Base-by-base conservation (phyloP, 2,888 invertebrate species). In the Idaea aversata region DNA sequence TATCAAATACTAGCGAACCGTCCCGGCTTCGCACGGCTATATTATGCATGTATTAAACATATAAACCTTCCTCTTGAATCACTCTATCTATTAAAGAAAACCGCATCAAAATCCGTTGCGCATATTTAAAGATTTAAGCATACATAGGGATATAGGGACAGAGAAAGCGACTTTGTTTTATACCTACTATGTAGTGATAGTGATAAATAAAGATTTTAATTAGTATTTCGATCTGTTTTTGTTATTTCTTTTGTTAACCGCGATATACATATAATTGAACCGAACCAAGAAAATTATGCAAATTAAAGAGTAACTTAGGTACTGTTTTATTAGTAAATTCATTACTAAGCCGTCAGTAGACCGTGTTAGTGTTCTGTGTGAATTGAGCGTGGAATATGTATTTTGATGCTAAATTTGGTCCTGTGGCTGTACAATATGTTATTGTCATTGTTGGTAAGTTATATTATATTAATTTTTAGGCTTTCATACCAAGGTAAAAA, bases 371-470 rank as follows among this genome's bases (percentile, higher is more conserved):
- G 61, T 61, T 15, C n/a, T 15, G 16, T 35, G 36, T 35, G 61
- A n/a, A 61, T 61, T n/a, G 60, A 7, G 34, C 15, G 36, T 36
- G 47, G 47, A 62, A 62, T 47, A 47, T 47, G 47, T 47, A 47
- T 47, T 47, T 47, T 47, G 47, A 47, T 13, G 47, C 13, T 13
- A 47, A 47, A 47, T 47, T 47, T 47, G 47, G 47, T 47, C 47
- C 47, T 7, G 47, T 47, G 13, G 6, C 10, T 47, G 47, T 47
- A 57, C 57, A 57, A 6, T 58, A 47, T 34, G 34, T 58, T 15
- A 58, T 58, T 58, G 58, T 58, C 5, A 58, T 58, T 15, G 58
- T 58, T 0, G 58, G 58, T 58, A 13, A 58, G 58, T 58, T 2
- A 15, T 58, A 58, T 58, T 58, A n/a, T n/a, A n/a, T 58, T 58